Conservation (phyloP, 2,888 invertebrate genomes). For the Lepidochrysops patricia region DNA sequence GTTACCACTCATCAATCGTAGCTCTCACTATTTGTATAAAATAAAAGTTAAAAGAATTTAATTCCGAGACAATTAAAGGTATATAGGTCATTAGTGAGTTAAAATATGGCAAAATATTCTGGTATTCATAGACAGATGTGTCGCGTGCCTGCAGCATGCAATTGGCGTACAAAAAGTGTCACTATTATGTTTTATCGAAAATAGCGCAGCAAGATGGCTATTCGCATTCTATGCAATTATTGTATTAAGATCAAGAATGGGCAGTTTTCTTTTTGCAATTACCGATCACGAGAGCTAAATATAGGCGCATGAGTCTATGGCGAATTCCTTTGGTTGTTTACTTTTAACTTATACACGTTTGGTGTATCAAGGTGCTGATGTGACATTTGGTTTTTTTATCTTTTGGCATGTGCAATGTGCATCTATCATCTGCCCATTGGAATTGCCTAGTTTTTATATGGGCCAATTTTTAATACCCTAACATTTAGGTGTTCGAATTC, state of each 20-base stretch:
- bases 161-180: not conserved
- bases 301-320: conserved; percentile 5
- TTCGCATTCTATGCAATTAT: not conserved
- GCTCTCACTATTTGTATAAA: too few species aligned
- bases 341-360: not conserved
- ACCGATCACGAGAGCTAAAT: conserved; percentile 3
- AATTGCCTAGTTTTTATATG: not conserved
- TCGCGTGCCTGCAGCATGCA: not conserved
- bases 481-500: not conserved
- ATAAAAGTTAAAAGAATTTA: too few species aligned
- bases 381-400: not conserved
- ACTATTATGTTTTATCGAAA: not conserved
- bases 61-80: too few species aligned
- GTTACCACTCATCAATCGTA: too few species aligned
- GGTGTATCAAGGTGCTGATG: not conserved
- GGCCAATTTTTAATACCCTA: not conserved
- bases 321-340: not conserved
- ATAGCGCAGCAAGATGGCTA: conserved; percentile 2
- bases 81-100: too few species aligned
- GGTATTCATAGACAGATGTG: not conserved
- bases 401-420: not conserved
- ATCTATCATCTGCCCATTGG: not conserved
- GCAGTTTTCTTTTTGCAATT: conserved; percentile 1
- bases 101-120: not conserved
- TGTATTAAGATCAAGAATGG: conserved; percentile 5